Evolutionary conservation across 2,888 invertebrate species (phyloP).

Genomic region (Aspidapion aeneum): DNA sequence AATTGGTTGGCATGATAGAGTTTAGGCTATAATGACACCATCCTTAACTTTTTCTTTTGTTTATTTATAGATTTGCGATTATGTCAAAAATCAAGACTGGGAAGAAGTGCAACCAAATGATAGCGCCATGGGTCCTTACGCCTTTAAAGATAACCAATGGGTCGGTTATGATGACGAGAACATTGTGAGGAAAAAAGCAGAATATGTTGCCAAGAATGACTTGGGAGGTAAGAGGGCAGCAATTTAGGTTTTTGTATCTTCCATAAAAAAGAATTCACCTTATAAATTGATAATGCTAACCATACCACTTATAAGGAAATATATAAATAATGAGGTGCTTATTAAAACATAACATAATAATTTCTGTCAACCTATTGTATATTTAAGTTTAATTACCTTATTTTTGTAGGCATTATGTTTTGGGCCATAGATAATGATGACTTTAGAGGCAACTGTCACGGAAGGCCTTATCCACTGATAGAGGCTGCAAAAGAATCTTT

Average conservation of each 20-base stretch:
- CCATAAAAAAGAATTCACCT: too few relatives aligned
- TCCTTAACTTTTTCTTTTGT: too few relatives aligned
- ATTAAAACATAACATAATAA: too few relatives aligned
- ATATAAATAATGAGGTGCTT: too few relatives aligned
- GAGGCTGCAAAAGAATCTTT: conserved; percentile 87
- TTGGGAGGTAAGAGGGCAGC: conserved; percentile 71
- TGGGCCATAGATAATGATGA: conserved; percentile 95
- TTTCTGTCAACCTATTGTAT: too few relatives aligned
- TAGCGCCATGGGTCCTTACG: conserved; percentile 86
- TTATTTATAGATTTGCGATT: conserved; percentile 73
- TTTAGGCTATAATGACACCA: too few relatives aligned
- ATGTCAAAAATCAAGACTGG: conserved; percentile 74
- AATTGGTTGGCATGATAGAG: too few relatives aligned
- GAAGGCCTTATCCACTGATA: conserved; percentile 83
- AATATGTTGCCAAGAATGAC: conserved; percentile 79
- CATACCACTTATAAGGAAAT: too few relatives aligned
- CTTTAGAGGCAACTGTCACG: conserved; percentile 86
- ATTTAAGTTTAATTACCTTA: too few relatives aligned
- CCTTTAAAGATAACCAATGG: conserved; percentile 86
- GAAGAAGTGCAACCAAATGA: conserved; percentile 77
- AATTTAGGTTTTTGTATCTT: too few relatives aligned
- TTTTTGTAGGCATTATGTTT: conserved; percentile 64
- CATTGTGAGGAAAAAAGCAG: conserved; percentile 77
- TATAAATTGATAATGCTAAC: too few relatives aligned
- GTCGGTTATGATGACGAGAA: conserved; percentile 89